Base-by-base conservation (phyloP, 2,113 vertebrate genomes). In the Lucifuga dentata region DNA sequence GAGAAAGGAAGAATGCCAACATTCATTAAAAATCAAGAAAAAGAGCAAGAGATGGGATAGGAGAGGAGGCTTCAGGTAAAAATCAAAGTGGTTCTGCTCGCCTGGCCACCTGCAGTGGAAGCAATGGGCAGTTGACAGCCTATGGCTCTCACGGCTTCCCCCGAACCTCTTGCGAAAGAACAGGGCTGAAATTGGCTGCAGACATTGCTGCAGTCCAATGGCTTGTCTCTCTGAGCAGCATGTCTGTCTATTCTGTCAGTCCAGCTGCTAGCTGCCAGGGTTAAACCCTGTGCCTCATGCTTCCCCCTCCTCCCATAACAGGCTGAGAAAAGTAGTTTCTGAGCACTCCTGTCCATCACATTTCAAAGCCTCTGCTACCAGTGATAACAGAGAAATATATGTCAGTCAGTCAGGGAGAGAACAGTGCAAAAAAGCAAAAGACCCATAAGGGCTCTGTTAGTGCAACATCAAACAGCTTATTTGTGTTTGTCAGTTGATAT, bases 331-430 rank as follows among this genome's bases (percentile, higher is more conserved):
- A 51, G 58, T 61, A 23, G 11, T 49, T 64, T 69, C 73, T 73
- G 75, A 83, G 68, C 65, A 38, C 0, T 1, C 15, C 45, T 69
- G 79, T 70, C 86, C 71, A 68, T 90, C 83, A 82, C 19, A 63
- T 77, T 66, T 69, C 68, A 73, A 73, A 81, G 33, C 35, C 45
- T 62, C 21, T 15, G 66, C 60, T 67, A 29, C 8, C 15, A n/a
- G 64, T 64, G 51, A 79, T 33, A 60, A 66, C 43, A 32, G 36
- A 45, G 20, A 33, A 5, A 46, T 43, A 76, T 52, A 23, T 38
- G 66, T 70, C 61, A 62, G 36, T 24, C 38, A 26, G 59, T 74
- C 52, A 73, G 33, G 58, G 50, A 56, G 48, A 64, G 44, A 58
- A 19, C 11, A 16, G 55, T 23, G 57, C 5, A 11, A 56, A 68